These are phyloP conservation scores for Pyralis farinalis DNA, from an alignment of 2,888 invertebrate genomes.

Conservation along the genomic window DNA sequence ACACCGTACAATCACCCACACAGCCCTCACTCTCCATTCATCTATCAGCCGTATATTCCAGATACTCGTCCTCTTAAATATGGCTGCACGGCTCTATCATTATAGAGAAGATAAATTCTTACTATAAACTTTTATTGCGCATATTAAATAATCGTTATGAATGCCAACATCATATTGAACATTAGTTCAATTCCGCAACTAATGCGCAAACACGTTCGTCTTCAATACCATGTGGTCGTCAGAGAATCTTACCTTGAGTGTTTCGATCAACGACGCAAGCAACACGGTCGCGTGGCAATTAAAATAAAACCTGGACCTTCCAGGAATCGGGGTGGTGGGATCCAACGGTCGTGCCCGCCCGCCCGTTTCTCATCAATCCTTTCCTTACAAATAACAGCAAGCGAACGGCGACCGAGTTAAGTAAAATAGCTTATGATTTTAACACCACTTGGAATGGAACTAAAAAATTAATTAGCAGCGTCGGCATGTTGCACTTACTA, in stretches of 20 bases:
- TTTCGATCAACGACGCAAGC: conserved; percentile 36
- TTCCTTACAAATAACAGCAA: conserved; percentile 11
- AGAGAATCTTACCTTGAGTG: conserved; percentile 35
- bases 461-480: no score
- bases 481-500: no score
- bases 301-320: conserved; percentile 58
- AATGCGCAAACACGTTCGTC: conserved; percentile 33
- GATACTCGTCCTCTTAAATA: conserved; percentile 20
- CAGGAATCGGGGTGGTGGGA: conserved; percentile 46
- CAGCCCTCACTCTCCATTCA: conserved; percentile 28
- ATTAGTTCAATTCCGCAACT: conserved; percentile 29
- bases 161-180: conserved; percentile 27
- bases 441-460: neutral
- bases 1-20: conserved; percentile 32
- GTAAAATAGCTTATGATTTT: neutral
- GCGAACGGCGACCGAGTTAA: conserved; percentile 4
- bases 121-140: conserved; percentile 19
- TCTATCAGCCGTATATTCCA: conserved; percentile 23
- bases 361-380: conserved; percentile 30
- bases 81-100: conserved; percentile 21
- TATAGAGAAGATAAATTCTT: conserved; percentile 21
- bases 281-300: conserved; percentile 43
- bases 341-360: conserved; percentile 16
- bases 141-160: conserved; percentile 27
- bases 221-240: conserved; percentile 25